Percentiles rank a stretch among this genome's conserved stretches.
Evolutionary conservation across 2,797 vertebrate species (phyloP).

Genomic region (Cryptoprocta ferox): DNA sequence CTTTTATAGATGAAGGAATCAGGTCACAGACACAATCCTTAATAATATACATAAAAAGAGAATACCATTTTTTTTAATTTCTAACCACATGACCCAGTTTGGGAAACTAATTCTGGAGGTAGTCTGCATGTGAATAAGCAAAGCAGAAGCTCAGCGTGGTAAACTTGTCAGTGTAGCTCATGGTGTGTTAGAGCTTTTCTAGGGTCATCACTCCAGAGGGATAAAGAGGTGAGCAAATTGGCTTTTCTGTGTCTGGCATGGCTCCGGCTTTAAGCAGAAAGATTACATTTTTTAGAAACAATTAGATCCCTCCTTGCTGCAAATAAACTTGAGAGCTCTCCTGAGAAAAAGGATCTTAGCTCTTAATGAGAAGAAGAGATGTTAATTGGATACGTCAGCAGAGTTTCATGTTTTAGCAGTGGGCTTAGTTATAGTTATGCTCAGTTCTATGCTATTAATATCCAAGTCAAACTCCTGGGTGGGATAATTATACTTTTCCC

Average conservation of each 20-base stretch:
- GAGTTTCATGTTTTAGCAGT: not conserved
- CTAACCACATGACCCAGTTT: not conserved
- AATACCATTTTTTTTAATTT: not conserved
- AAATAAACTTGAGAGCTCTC: conserved; percentile 9
- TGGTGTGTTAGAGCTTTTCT: not conserved
- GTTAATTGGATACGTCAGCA: not conserved
- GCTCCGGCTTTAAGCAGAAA: not conserved
- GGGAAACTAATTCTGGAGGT: not conserved
- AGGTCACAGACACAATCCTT: not conserved
- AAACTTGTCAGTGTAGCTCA: not conserved
- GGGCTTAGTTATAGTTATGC: not conserved
- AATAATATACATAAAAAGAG: not conserved
- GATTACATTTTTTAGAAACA: conserved; percentile 48
- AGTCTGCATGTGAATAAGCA: not conserved
- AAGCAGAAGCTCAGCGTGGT: not conserved
- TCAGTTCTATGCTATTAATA: not conserved
- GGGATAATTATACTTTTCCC: not conserved
- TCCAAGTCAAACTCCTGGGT: not conserved
- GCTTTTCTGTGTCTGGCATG: not conserved
- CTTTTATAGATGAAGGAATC: not conserved
- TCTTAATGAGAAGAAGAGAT: not conserved
- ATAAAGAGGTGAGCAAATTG: not conserved
- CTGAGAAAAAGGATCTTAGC: not conserved
- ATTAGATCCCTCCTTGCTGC: not conserved
- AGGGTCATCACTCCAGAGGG: not conserved